A percentile compares a stretch with the other conserved stretches of the same genome.
Evolutionary conservation across 2,888 invertebrate genomes (phyloP).

Genomic region (Protophormia terraenovae): DNA sequence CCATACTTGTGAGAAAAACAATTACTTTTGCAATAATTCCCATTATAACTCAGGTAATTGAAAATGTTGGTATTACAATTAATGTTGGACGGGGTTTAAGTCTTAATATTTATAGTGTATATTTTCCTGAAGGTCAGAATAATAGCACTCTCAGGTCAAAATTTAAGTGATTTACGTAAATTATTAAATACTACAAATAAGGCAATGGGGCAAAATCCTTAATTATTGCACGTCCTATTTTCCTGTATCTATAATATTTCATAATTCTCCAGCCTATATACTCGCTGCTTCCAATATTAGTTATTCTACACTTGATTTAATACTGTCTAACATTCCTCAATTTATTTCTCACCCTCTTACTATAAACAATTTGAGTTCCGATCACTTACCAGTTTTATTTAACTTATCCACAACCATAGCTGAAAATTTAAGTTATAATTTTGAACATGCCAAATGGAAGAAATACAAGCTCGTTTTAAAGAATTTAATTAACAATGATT

Average conservation of each 20-base stretch:
- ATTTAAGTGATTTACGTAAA: neutral
- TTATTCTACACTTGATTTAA: too few relatives aligned
- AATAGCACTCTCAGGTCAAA: neutral
- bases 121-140: neutral
- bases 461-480: neutral
- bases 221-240: neutral
- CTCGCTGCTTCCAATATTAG: too few relatives aligned
- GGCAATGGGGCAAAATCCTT: neutral
- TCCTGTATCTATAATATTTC: too few relatives aligned
- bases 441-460: neutral
- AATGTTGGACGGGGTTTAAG: neutral
- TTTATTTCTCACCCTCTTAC: too few relatives aligned
- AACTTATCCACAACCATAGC: neutral
- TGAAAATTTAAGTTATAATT: neutral
- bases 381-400: neutral
- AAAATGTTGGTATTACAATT: neutral
- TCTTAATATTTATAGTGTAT: neutral
- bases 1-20: conserved; percentile 23
- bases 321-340: too few relatives aligned
- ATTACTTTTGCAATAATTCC: neutral
- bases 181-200: neutral
- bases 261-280: too few relatives aligned
- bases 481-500: too few relatives aligned
- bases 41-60: neutral
- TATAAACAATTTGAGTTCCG: too few relatives aligned